Evolutionary conservation across 2,888 invertebrate species (phyloP).

Genomic region (Bellardia pandia): DNA sequence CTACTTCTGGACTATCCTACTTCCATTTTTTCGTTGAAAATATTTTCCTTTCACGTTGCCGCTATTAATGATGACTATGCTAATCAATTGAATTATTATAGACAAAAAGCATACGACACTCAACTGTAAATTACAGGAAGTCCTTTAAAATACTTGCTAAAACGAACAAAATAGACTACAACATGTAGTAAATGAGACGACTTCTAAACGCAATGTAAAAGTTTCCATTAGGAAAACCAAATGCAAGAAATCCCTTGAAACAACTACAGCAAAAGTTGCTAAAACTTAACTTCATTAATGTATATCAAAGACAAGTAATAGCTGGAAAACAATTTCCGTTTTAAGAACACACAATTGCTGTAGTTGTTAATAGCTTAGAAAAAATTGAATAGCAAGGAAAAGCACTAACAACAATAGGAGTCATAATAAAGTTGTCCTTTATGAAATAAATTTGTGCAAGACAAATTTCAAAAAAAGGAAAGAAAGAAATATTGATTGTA

Average conservation of each 20-base stretch:
- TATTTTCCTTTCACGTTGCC: not conserved
- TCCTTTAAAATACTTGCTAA: slow-evolving; percentile 23
- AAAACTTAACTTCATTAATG: slow-evolving; percentile 35
- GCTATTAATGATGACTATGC: not conserved
- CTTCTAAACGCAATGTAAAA: not conserved
- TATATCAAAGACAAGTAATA: slow-evolving; percentile 47
- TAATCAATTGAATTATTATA: slow-evolving; percentile 59
- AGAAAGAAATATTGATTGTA: not conserved
- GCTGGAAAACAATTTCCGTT: slow-evolving; percentile 72
- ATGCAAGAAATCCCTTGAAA: not conserved
- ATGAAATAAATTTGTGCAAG: not conserved
- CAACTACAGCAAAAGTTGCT: not conserved
- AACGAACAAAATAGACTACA: not conserved
- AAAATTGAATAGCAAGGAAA: not conserved
- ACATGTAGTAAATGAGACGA: not conserved
- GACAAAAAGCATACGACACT: slow-evolving; percentile 42
- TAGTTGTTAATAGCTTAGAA: not conserved
- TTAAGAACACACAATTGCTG: not conserved
- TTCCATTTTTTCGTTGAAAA: not conserved
- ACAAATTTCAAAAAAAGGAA: not conserved
- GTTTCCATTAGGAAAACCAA: slow-evolving; percentile 15
- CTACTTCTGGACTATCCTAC: not conserved
- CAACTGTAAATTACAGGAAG: slow-evolving; percentile 52
- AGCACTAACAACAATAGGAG: not conserved
- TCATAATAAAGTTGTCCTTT: not conserved